Conservation (phyloP, 1,140 invertebrate species). For the Panagrolaimus sp. region DNA sequence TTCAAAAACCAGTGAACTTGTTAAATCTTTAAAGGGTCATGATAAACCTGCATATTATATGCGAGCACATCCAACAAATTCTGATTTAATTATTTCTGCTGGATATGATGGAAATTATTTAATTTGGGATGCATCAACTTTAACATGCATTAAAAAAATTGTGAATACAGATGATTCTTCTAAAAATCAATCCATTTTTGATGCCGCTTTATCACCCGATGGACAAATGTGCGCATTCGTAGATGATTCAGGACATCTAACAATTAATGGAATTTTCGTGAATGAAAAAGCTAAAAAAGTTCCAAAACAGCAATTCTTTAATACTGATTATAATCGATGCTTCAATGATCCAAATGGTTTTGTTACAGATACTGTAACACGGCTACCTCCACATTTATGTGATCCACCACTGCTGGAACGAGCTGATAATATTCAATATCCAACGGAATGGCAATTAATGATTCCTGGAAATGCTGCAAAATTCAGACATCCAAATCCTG, state of each 20-base stretch:
- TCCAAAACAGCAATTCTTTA: conserved; percentile 89
- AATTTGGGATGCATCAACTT: conserved; percentile 48
- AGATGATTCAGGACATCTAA: conserved; percentile 86
- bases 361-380: conserved; percentile 91
- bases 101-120: conserved; percentile 79
- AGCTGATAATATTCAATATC: conserved; percentile 89
- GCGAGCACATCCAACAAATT: conserved; percentile 80
- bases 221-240: conserved; percentile 80
- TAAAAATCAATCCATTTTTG: conserved; percentile 70
- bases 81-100: conserved; percentile 73
- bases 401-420: conserved; percentile 94
- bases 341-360: conserved; percentile 76
- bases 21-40: conserved; percentile 73
- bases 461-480: background rate
- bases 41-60: conserved; percentile 88
- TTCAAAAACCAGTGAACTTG: conserved; percentile 63
- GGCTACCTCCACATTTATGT: conserved; percentile 91
- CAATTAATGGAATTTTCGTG: conserved; percentile 79
- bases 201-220: conserved; percentile 83
- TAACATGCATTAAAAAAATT: conserved; percentile 37
- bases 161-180: conserved; percentile 37
- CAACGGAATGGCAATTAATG: conserved; percentile 64
- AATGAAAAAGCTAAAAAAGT: conserved; percentile 63
- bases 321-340: conserved; percentile 89
- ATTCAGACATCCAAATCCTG: background rate